Evolutionary conservation across 1,140 invertebrate genomes (phyloP), one percentile per base, ranked within the genome.

Genomic region (Bombus superbus): DNA sequence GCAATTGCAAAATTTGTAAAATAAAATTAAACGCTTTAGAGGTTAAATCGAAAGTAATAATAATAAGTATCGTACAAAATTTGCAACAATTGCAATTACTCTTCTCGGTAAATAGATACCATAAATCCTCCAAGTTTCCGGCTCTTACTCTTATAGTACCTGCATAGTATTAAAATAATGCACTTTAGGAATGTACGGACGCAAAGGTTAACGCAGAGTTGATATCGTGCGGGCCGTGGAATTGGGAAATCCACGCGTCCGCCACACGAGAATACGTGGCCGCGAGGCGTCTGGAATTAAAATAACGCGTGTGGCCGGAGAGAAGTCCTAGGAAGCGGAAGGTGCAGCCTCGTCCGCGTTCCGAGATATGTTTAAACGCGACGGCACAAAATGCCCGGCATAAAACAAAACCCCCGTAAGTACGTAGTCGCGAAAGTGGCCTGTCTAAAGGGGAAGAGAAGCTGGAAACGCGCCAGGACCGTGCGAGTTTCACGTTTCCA

Each of bases 361-460:
- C 86, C 77, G 68, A 68, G 77, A 86, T 86, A 89, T 86, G 81
- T 82, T 89, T 89, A 89, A 85, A 89, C 84, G 53, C 75, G 64
- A 57, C 73, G 73, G 64, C 8, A 80, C 71, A 82, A 76, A 89
- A 82, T 44, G 62, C 57, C 59, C 28, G 35, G 79, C 73, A 89
- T 89, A 89, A 89, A 89, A 89, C 88, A 89, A 86, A 89, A 89
- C 78, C 76, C 15, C 25, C 84, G 66, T 89, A 89, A 89, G 85
- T 80, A 83, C 81, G 88, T 89, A 78, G 87, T 35, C 32, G 6
- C 32, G n/a, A 66, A 18, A 66, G 64, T 25, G 59, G 25, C 83
- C 57, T 86, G 84, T 86, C 88, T 35, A 53, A 74, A 18, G 69
- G 66, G 62, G 35, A 62, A 53, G 75, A 66, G 72, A 78, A 85